Evolutionary conservation across 1,140 invertebrate species (phyloP), one percentile per base, ranked within the genome.

Genomic region (Drosophila mauritiana): DNA sequence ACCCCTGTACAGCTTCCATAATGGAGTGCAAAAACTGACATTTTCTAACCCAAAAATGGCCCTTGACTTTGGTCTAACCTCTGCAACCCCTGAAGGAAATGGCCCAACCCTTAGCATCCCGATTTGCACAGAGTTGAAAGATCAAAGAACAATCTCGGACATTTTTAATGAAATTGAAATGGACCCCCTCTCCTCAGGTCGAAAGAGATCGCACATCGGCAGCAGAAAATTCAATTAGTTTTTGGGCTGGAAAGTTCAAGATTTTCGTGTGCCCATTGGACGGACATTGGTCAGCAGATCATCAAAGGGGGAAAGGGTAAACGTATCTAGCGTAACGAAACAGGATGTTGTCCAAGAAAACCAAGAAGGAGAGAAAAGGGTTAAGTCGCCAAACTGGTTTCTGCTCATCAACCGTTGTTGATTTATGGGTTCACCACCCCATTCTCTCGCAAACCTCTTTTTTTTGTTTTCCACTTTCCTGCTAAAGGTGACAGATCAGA

Each of bases 181-280:
- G 36, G 67, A 43, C 49, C 49, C 27, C 25, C 31, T 15, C 25
- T 51, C 36, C 4, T 54, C 27, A 42, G 56, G 59, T 55, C 22
- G 27, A 31, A 39, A 3, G 27, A 62, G 65, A 42, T 8, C 31
- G 22, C 37, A 31, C 27, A 51, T 51, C 25, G 27, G 48, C 15
- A 42, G 76, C 64, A 57, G 52, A 42, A 81, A 57, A 80, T 89
- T 89, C 73, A 86, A 86, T 86, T 78, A 80, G 64, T 74, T 86
- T 84, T 88, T 80, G 25, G 73, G 73, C 25, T 62, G 73, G 52
- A 89, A 89, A 90, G 77, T 84, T 90, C 77, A 89, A 62, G 65
- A 80, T 70, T 89, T 75, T 40, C 31, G 49, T 52, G 49, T 63
- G 56, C 77, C 62, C 69, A 76, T 51, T 78, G 82, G 82, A 78